Evolutionary conservation across 2,888 invertebrate genomes (phyloP).

Genomic region (Oegoconia quadripuncta): DNA sequence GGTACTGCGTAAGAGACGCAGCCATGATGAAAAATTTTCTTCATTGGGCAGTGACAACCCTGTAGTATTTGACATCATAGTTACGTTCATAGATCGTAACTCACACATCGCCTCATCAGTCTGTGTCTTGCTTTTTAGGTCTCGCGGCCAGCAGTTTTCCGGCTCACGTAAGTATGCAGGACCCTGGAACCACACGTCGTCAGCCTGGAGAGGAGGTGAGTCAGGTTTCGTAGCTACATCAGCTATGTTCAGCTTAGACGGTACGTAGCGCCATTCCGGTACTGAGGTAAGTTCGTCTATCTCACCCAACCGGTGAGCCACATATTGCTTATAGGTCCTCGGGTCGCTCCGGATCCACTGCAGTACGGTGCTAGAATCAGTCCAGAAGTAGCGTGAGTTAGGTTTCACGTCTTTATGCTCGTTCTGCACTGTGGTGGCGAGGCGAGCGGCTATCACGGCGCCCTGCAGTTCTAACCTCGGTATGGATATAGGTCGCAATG

Average conservation of each 20-base stretch:
- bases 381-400: constrained; percentile 16
- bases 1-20: too few relatives aligned
- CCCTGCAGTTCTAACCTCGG: constrained; percentile 18
- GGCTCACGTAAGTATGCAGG: constrained; percentile 13
- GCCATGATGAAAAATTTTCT: too few relatives aligned
- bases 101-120: constrained; percentile 6
- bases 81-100: too few relatives aligned
- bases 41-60: too few relatives aligned
- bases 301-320: constrained; percentile 17
- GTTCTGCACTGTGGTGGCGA: constrained; percentile 7
- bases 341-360: constrained; percentile 19
- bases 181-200: constrained; percentile 15
- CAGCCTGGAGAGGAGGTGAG: constrained; percentile 5
- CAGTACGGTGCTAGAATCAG: constrained; percentile 18
- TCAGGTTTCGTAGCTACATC: constrained; percentile 21
- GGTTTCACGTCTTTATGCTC: constrained; percentile 7
- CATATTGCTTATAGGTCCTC: constrained; percentile 14
- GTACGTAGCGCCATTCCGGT: constrained; percentile 25
- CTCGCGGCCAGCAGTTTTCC: constrained; percentile 11
- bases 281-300: constrained; percentile 16
- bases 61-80: too few relatives aligned
- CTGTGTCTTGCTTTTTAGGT: too few relatives aligned
- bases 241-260: constrained; percentile 20
- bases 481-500: constrained; percentile 17
- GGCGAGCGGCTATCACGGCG: constrained; percentile 11